Conservation (phyloP, 2,888 invertebrate species). For the Hypena proboscidalis region DNA sequence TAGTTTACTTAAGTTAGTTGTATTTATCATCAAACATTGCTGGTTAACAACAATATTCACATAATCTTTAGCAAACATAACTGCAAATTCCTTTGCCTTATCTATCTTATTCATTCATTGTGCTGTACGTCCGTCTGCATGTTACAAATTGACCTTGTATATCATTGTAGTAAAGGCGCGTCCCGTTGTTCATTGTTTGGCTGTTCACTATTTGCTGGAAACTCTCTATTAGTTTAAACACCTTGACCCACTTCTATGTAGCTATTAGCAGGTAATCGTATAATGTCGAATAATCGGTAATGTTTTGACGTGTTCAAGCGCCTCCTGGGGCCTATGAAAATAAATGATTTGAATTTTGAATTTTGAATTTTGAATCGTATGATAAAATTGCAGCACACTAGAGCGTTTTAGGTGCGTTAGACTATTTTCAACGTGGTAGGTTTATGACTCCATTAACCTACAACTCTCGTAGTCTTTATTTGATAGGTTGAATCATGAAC, state of each 20-base stretch:
- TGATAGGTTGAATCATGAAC: no score
- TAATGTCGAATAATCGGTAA: no score
- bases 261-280: slow-evolving; percentile 30
- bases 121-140: slow-evolving; percentile 13
- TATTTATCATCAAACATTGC: no score
- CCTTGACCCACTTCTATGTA: slow-evolving; percentile 54
- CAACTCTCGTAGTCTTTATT: no score
- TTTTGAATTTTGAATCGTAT: no score
- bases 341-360: no score
- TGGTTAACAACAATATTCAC: background rate
- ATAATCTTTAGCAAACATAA: background rate
- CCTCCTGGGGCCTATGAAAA: no score
- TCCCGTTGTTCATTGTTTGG: slow-evolving; percentile 58
- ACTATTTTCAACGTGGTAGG: background rate
- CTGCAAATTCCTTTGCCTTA: slow-evolving; percentile 1
- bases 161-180: slow-evolving; percentile 39
- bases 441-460: background rate
- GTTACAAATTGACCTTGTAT: slow-evolving; percentile 38
- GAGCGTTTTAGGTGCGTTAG: slow-evolving; percentile 11
- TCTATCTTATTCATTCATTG: background rate
- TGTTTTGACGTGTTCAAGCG: no score
- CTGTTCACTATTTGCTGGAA: slow-evolving; percentile 53
- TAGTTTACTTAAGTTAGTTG: no score
- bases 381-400: slow-evolving; percentile 26
- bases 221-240: slow-evolving; percentile 52